These are phyloP conservation scores for Cyanistes caeruleus DNA, from an alignment of 2,113 vertebrate genomes.

Conservation along the genomic window DNA sequence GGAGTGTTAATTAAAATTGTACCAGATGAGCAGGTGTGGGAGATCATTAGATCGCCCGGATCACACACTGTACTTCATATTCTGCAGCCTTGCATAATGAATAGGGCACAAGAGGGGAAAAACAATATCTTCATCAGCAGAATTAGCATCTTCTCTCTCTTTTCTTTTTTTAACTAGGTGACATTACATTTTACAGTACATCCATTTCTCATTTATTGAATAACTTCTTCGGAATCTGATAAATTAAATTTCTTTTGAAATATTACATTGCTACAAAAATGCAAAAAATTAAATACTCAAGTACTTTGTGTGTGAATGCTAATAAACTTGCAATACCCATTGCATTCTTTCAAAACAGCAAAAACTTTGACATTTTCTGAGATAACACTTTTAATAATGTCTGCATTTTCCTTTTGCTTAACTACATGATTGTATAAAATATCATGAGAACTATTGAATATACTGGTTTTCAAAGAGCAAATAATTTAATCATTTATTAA, in stretches of 20 bases:
- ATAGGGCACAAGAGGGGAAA: conserved; percentile 81
- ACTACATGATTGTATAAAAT: not conserved
- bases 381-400: not conserved
- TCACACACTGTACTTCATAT: conserved; percentile 77
- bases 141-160: conserved; percentile 79
- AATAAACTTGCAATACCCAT: conserved; percentile 23
- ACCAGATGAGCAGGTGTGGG: conserved; percentile 91
- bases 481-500: conserved; percentile 29
- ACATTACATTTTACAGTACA: conserved; percentile 43
- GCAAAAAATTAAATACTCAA: not conserved
- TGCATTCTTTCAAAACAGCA: not conserved
- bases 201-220: conserved; percentile 47
- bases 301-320: conserved; percentile 17
- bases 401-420: conserved; percentile 38
- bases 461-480: conserved; percentile 15
- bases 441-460: not conserved
- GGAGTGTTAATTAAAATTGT: conserved; percentile 95
- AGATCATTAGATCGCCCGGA: conserved; percentile 84
- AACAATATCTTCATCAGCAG: conserved; percentile 87
- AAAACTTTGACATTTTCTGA: not conserved
- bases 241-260: conserved; percentile 20
- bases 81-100: conserved; percentile 87
- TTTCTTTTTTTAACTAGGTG: conserved; percentile 69
- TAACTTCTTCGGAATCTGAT: not conserved
- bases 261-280: not conserved